These are phyloP conservation scores for Tinamus guttatus DNA, from an alignment of 2,113 vertebrate genomes.

Conservation along the genomic window DNA sequence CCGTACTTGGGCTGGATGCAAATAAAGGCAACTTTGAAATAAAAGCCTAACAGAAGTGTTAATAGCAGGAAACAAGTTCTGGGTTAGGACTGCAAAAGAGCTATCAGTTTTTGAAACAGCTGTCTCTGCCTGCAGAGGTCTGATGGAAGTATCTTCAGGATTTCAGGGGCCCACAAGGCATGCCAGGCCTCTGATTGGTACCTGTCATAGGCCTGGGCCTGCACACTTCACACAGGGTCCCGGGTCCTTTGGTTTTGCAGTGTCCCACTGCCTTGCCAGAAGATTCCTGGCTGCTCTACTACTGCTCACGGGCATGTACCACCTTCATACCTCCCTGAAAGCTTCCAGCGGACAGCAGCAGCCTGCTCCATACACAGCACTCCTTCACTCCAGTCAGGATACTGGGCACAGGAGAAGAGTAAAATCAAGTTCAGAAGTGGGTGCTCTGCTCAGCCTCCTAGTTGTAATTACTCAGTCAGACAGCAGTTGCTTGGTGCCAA, in stretches of 20 bases:
- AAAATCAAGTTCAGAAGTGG: background rate
- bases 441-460: background rate
- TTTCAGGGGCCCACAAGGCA: background rate
- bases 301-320: background rate
- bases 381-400: background rate
- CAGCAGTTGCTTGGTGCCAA: background rate
- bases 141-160: background rate
- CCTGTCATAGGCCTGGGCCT: background rate
- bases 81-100: background rate
- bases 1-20: background rate
- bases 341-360: background rate
- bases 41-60: background rate
- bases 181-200: fast-evolving
- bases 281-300: background rate
- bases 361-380: background rate
- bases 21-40: background rate
- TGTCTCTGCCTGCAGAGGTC: background rate
- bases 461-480: background rate
- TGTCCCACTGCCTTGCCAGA: background rate
- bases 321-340: background rate
- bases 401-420: background rate
- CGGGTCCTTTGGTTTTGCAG: background rate
- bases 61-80: background rate
- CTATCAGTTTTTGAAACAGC: background rate
- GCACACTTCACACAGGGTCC: background rate